Evolutionary conservation across 2,888 invertebrate genomes (phyloP).

Genomic region (Zaprionus obscuricornis): DNA sequence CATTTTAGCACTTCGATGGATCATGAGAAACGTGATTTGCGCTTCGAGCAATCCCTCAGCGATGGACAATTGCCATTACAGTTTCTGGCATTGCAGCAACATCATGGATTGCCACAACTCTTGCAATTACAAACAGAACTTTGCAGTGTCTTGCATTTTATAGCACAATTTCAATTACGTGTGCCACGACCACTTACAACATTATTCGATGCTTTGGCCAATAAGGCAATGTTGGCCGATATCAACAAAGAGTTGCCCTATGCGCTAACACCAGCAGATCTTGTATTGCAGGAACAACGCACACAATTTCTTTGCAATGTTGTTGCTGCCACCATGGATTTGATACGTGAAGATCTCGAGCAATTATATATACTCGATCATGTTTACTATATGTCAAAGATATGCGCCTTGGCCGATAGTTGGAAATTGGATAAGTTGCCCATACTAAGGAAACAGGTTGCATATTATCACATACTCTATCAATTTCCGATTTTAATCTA

Average conservation of each 20-base stretch:
- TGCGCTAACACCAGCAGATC: slow-evolving; percentile 87
- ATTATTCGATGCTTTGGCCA: slow-evolving; percentile 90
- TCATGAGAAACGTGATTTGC: slow-evolving; percentile 78
- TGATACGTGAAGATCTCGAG: slow-evolving; percentile 86
- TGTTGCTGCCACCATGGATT: slow-evolving; percentile 89
- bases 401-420: slow-evolving; percentile 88
- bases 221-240: slow-evolving; percentile 84
- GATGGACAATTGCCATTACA: slow-evolving; percentile 86
- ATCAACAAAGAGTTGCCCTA: slow-evolving; percentile 85
- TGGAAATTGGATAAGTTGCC: slow-evolving; percentile 91
- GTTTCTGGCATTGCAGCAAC: slow-evolving; percentile 90
- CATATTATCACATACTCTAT: neutral
- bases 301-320: slow-evolving; percentile 89
- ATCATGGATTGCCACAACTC: slow-evolving; percentile 89
- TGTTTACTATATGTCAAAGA: slow-evolving; percentile 89
- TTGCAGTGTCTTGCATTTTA: slow-evolving; percentile 89
- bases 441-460: slow-evolving; percentile 91
- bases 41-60: slow-evolving; percentile 81
- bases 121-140: slow-evolving; percentile 92
- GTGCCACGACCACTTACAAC: slow-evolving; percentile 88
- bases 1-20: slow-evolving; percentile 76
- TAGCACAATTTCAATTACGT: slow-evolving; percentile 91
- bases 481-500: neutral
- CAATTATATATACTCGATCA: slow-evolving; percentile 85
- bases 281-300: slow-evolving; percentile 87